Base-by-base conservation (phyloP, 2,797 vertebrate genomes). In the Galago senegalensis region DNA sequence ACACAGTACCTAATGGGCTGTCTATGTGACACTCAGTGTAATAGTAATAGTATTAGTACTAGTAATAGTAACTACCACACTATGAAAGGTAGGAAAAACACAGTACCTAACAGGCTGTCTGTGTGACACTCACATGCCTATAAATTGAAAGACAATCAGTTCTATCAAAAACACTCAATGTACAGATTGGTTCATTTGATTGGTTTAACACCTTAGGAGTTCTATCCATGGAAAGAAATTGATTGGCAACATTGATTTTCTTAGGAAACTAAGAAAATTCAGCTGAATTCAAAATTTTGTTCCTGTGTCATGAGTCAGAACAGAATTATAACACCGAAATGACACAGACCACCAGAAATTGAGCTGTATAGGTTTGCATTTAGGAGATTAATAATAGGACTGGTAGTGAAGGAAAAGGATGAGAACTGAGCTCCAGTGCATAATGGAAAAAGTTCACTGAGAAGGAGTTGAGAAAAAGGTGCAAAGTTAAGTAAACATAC, bases 241-340 rank as follows among this genome's bases (percentile, higher is more conserved):
- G 93, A 69, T 37, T 31, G 5, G 17, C 27, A 88, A 95, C 17
- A 87, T 63, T 21, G 37, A 53, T 53, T 53, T 16, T 53, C 61
- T 82, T 87, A 93, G 73, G 73, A 88, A 85, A 95, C 29, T 82
- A 97, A 94, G 76, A 91, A 95, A 93, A 87, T 49, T 58, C 0
- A 14, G 20, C 31, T 96, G 58, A 94, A 53, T 75, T 90, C 12
- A 91, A 93, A 96, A 69, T 91, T 21, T 34, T 92, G 18, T 89
- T 85, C 53, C 75, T 84, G 34, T 53, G n/a, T 77, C 60, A 76
- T 17, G 16, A 76, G 37, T 61, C 25, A 40, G 29, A 95, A 94
- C 10, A 69, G 10, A 95, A 89, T 91, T 94, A 91, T 95, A 96
- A 95, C 13, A n/a, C 37, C 70, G 14, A 93, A 96, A 65, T 63